Evolutionary conservation across 2,797 vertebrate species (phyloP), one percentile per base, ranked within the genome.

Genomic region (Etheostoma nigrum): DNA sequence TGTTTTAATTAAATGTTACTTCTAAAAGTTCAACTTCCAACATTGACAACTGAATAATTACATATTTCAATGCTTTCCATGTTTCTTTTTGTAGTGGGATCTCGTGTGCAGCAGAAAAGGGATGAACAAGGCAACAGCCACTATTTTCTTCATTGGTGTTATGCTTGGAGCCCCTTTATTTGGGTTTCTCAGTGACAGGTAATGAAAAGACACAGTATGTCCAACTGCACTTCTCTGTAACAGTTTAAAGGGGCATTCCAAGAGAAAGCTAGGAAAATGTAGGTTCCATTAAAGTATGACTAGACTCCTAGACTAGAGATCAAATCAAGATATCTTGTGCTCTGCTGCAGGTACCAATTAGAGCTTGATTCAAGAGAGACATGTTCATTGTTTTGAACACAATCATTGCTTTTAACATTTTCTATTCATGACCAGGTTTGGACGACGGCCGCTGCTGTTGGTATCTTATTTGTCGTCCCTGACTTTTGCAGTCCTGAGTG

Each of bases 111-210:
- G 88, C 59, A 90, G 82, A 60, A 95, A 91, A 83, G 81, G 92
- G 21, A 68, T 94, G 91, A 95, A 93, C 80, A 94, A 92, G 70
- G 91, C 89, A 14, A 92, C 94, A 13, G 92, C 89, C 65, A 94
- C 94, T 14, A 51, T 92, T 66, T 96, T 96, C 72, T 95, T 95
- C 49, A 60, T 92, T 33, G 95, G 95, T 5, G 93, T 95, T 18
- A 96, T 96, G 95, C 23, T 77, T 11, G 95, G 95, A 79, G 93
- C 95, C 1, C 88, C 93, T 19, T 33, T 92, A 12, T 95, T 93
- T 81, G 95, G 95, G 33, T 94, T 83, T 79, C 88, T 96, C 51
- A 95, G 95, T 84, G 94, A 95, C 88, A 94, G 92, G 95, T 95
- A 63, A 52, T 21, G 4, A 25, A 49, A 44, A 51, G 42, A 5